phyloP scores from a whole-genome alignment of 92 coral and sea anemone genomes.

The Porites lobata region DNA sequence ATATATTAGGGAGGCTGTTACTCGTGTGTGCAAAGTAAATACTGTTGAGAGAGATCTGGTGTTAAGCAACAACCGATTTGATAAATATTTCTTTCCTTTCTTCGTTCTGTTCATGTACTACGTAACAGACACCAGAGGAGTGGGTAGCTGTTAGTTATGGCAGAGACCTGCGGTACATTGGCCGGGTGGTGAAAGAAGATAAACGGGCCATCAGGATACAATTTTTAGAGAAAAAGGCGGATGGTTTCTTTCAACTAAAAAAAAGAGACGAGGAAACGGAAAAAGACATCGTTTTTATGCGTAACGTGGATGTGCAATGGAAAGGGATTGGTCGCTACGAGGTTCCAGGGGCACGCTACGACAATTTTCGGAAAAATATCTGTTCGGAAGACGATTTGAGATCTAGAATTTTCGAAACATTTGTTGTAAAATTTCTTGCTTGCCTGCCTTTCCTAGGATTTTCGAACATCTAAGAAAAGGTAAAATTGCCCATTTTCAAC shows the following conservation, averaged over 20 bases:
- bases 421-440: too few relatives aligned
- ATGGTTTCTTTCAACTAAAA: background rate
- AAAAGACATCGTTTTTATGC: background rate
- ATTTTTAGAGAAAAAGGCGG: slow-evolving; percentile 4
- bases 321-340: slow-evolving; percentile 8
- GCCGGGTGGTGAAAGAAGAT: slow-evolving; percentile 18
- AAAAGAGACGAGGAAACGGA: background rate
- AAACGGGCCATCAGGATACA: background rate
- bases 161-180: slow-evolving; percentile 14
- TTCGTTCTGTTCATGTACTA: background rate
- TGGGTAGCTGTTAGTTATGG: slow-evolving; percentile 6
- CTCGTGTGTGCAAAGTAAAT: too few relatives aligned
- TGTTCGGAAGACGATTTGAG: too few relatives aligned
- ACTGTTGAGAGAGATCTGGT: too few relatives aligned
- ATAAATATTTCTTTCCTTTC: background rate
- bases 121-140: background rate
- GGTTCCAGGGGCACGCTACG: too few relatives aligned
- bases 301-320: background rate
- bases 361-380: too few relatives aligned
- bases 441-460: too few relatives aligned
- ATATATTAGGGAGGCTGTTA: too few relatives aligned
- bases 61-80: too few relatives aligned
- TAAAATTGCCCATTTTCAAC: too few relatives aligned
- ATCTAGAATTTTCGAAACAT: too few relatives aligned
- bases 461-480: too few relatives aligned